These are phyloP conservation scores for Diloba caeruleocephala DNA, from an alignment of 2,888 invertebrate species.

Conservation along the genomic window DNA sequence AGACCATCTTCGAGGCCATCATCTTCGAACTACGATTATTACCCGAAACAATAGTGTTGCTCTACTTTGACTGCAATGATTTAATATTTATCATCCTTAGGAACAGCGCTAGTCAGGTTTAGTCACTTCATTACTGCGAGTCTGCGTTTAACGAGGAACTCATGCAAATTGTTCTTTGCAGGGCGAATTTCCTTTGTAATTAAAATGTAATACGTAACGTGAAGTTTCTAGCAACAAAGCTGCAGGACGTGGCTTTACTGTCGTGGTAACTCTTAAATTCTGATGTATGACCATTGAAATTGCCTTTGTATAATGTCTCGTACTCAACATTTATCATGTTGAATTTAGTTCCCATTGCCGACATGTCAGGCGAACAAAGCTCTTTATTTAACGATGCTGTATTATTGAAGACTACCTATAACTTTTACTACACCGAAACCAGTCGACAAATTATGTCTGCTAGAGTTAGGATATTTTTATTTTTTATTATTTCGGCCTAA, in stretches of 20 bases:
- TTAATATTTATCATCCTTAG: constrained; percentile 26
- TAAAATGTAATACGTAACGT: constrained; percentile 37
- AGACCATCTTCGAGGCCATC: too few relatives aligned
- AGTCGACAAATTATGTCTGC: constrained; percentile 29
- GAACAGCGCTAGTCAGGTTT: constrained; percentile 30
- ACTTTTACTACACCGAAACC: constrained; percentile 46
- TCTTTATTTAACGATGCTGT: constrained; percentile 55
- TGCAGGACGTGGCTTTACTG: constrained; percentile 19
- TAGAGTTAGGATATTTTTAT: too few relatives aligned
- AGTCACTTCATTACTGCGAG: constrained; percentile 45
- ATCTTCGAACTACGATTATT: constrained; percentile 30
- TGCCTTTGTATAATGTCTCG: constrained; percentile 53
- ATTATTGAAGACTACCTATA: constrained; percentile 51
- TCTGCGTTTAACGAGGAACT: constrained; percentile 48
- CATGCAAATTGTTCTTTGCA: constrained; percentile 51
- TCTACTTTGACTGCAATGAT: constrained; percentile 22
- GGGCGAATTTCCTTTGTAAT: constrained; percentile 48
- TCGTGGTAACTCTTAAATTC: constrained; percentile 46
- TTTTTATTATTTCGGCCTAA: too few relatives aligned
- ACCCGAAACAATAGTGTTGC: constrained; percentile 13
- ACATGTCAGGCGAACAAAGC: constrained; percentile 55
- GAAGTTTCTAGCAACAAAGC: constrained; percentile 30
- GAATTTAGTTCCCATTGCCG: constrained; percentile 44
- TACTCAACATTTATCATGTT: constrained; percentile 55
- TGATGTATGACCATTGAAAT: constrained; percentile 52